Evolutionary conservation across 2,888 invertebrate species (phyloP).

Genomic region (Embidobia sp.): DNA sequence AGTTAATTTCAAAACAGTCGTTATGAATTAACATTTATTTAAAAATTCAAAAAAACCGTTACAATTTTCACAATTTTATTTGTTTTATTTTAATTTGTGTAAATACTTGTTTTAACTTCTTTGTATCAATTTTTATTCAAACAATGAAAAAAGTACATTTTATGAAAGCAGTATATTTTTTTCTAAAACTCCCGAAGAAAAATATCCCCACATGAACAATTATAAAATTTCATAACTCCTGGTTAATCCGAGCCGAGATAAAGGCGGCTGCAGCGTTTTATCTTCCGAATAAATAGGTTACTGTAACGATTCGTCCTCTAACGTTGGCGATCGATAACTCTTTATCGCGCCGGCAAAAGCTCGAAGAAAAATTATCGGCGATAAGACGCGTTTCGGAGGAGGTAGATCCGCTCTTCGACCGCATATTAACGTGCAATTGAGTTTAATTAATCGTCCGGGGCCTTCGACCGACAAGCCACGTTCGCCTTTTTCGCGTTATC

Average conservation of each 20-base stretch:
- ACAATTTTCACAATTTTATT: too few relatives aligned
- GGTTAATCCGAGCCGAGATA: conserved; percentile 14
- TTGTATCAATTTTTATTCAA: too few relatives aligned
- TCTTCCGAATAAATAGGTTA: conserved; percentile 26
- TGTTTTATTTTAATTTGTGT: too few relatives aligned
- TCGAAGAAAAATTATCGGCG: conserved; percentile 37
- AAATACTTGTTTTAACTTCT: too few relatives aligned
- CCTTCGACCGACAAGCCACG: neutral
- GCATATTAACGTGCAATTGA: conserved; percentile 43
- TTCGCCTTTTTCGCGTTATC: conserved; percentile 3
- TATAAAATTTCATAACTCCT: conserved; percentile 1
- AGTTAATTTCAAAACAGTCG: too few relatives aligned
- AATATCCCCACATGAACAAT: too few relatives aligned
- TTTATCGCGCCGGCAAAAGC: conserved; percentile 24
- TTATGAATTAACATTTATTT: too few relatives aligned
- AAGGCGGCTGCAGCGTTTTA: conserved; percentile 1
- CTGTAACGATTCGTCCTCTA: conserved; percentile 2
- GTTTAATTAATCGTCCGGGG: conserved; percentile 34
- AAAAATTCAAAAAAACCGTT: too few relatives aligned
- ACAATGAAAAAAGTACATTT: too few relatives aligned
- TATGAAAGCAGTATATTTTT: too few relatives aligned
- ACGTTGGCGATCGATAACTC: conserved; percentile 29
- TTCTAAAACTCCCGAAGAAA: too few relatives aligned
- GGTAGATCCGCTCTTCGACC: neutral
- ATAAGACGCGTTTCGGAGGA: conserved; percentile 30